Evolutionary conservation across 2,113 vertebrate genomes (phyloP), one percentile per base, ranked within the genome.

Genomic region (Rhynchomys soricoides): DNA sequence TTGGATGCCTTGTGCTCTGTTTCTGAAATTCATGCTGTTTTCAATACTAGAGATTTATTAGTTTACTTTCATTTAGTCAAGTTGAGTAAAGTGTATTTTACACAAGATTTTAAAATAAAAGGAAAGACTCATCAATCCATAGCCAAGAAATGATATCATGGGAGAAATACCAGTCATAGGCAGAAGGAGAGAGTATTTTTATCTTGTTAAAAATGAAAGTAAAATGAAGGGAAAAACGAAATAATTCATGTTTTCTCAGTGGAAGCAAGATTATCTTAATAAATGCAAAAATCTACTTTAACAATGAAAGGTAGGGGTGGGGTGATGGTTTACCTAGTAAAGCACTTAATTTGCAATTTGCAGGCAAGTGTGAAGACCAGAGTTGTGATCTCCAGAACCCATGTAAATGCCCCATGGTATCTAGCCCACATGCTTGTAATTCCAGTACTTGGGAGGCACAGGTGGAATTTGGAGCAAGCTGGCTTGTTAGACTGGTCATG

Each of bases 221-320:
- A 22, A 79, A 78, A 92, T 87, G n/a, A 95, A 94, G 37, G 73
- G 86, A 31, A 93, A 97, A 87, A 59, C 52, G 13, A 31, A 95
- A 70, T n/a, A 90, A 79, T 68, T 45, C 21, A 12, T 45, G 8
- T 88, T 66, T 74, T 40, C 52, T 93, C 1, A 87, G 52, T 85
- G 57, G 66, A 88, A 74, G 57, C 2, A 91, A 74, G 93, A 93
- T 71, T 95, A 88, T 89, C 16, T 50, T 77, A 22, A 95, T 73
- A 17, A n/a, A 31, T 9, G 70, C 22, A 82, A 92, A 57, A 37
- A 79, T 48, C 45, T 90, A 50, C 22, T 62, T 22, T 88, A 70
- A 85, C 75, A 83, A 29, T 66, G 50, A 83, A 59, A 78, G 21
- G 19, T 24, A 81, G 50, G 19, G 0, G 37, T 81, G 48, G 37